Conservation (phyloP, 2,797 vertebrate species). For the Syndactyla subalaris region DNA sequence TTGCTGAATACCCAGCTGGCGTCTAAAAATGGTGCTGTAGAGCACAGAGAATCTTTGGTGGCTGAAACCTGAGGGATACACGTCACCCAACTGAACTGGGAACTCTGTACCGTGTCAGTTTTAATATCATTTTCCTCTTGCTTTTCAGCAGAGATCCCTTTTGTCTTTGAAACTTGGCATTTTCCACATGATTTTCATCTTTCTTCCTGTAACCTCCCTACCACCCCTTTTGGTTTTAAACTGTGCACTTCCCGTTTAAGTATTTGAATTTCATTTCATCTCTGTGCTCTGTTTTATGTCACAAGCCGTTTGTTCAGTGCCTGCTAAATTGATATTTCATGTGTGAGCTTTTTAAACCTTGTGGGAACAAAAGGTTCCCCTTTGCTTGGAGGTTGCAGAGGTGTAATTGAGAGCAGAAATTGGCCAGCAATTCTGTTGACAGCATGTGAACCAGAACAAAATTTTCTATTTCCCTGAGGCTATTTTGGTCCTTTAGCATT, state of each 20-base stretch:
- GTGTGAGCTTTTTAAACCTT: slow-evolving; percentile 52
- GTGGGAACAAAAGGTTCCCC: slow-evolving; percentile 57
- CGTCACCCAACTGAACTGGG: background rate
- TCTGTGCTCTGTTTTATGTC: slow-evolving; percentile 45
- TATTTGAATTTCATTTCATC: slow-evolving; percentile 41
- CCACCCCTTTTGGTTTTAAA: slow-evolving; percentile 5
- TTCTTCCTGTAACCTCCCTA: background rate
- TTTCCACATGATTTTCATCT: slow-evolving; percentile 16
- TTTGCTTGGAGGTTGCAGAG: slow-evolving; percentile 50
- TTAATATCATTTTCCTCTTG: background rate
- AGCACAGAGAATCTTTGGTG: background rate
- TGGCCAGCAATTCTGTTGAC: slow-evolving; percentile 56
- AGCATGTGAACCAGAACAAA: slow-evolving; percentile 60
- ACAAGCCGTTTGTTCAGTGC: slow-evolving; percentile 38
- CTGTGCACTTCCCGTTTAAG: background rate
- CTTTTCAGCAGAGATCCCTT: slow-evolving; percentile 20
- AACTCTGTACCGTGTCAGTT: background rate
- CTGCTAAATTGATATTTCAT: slow-evolving; percentile 50
- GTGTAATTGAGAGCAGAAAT: slow-evolving; percentile 71
- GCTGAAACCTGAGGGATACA: background rate
- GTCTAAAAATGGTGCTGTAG: background rate
- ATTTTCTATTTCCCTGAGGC: slow-evolving; percentile 48
- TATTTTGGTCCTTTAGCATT: slow-evolving; percentile 41
- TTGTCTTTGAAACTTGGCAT: slow-evolving; percentile 31
- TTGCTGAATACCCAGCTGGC: background rate